These are phyloP conservation scores for Muscidifurax raptorellus DNA, from an alignment of 1,140 invertebrate genomes.

Conservation along the genomic window DNA sequence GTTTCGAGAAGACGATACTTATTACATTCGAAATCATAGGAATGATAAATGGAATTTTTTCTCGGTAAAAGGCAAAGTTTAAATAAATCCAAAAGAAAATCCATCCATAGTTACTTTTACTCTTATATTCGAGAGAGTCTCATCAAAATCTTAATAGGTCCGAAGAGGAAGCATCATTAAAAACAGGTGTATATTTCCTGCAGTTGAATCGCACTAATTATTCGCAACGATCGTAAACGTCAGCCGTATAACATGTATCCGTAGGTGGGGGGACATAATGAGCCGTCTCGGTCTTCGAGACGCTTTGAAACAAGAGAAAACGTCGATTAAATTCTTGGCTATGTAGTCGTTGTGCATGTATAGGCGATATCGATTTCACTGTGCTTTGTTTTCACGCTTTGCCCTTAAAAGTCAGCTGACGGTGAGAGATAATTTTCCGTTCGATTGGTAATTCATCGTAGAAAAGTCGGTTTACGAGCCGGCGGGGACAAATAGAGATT, in stretches of 20 bases:
- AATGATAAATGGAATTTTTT: no score
- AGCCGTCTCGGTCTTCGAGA: not conserved
- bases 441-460: conserved; percentile 32
- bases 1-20: not conserved
- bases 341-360: not conserved
- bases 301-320: conserved; percentile 9
- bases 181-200: not conserved
- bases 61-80: no score
- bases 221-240: not conserved
- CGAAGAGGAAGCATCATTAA: not conserved
- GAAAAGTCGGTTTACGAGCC: not conserved
- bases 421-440: conserved; percentile 37
- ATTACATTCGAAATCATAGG: no score
- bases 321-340: conserved; percentile 6
- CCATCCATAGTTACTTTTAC: no score
- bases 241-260: not conserved
- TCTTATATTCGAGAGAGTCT: no score
- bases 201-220: not conserved
- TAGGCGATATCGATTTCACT: conserved; percentile 32
- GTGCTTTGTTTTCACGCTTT: conserved; percentile 11
- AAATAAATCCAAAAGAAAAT: no score
- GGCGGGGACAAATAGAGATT: no score
- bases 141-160: no score
- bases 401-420: conserved; percentile 41
- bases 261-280: not conserved